Base-by-base conservation (phyloP, 2,888 invertebrate genomes). In the Villa cingulata region DNA sequence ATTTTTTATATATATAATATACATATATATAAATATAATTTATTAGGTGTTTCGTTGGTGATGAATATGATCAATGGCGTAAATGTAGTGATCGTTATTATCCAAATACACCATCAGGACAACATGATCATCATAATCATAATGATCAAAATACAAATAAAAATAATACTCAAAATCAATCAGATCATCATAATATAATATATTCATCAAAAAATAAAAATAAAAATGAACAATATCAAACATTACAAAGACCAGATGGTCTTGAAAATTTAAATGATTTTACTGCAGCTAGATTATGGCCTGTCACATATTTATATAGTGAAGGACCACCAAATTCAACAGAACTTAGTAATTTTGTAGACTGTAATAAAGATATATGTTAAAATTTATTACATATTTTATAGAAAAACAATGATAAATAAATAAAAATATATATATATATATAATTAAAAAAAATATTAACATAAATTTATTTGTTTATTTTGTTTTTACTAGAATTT, bases 61-160 rank as follows among this genome's bases (percentile, higher is more conserved):
- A 80, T 4, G 74, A 74, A 3, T 72, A 74, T 12, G 84, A 86
- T 48, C 88, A 89, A 63, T 89, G 89, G 89, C 74, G 89, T 10
- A 87, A 87, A 9, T 89, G 89, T 66, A 88, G 83, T 56, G 87
- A 88, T 57, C 79, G 80, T 40, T 88, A 87, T 62, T 84, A 78
- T 55, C 86, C 87, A 15, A 9, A 32, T 32, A 12, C 29, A 32
- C 9, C 12, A 12, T 9, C 12, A 12, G 10, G 18, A 57, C 56
- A 12, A 50, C 61, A 23, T 70, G 74, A 37, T 70, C 71, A 17
- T 50, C 59, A 40, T 59, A 61, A 54, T 48, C 56, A 37, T 49
- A 55, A 19, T 52, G 63, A 53, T 60, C 68, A 60, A 58, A 57
- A 23, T 23, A 23, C 4, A 6, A 23, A 23, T 23, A 23, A 23